Evolutionary conservation across 2,888 invertebrate species (phyloP).

Genomic region (Phymatocera aterrima): DNA sequence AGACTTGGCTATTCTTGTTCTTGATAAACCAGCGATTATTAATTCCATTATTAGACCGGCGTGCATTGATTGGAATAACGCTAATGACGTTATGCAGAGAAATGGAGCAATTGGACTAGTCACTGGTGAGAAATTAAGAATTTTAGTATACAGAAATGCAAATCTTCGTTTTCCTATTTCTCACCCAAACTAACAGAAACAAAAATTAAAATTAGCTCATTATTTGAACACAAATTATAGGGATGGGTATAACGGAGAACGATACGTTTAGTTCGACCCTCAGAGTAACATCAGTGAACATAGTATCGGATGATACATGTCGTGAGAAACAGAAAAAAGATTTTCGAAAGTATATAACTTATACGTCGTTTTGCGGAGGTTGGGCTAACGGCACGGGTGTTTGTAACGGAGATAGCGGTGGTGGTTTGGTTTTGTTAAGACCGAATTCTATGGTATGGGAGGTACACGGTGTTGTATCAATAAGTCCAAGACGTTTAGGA

Average conservation of each 20-base stretch:
- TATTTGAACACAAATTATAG: too few relatives aligned
- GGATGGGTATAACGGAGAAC: conserved; percentile 80
- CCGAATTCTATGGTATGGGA: conserved; percentile 66
- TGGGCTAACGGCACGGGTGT: conserved; percentile 78
- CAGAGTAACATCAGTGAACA: conserved; percentile 75
- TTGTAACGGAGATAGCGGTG: conserved; percentile 81
- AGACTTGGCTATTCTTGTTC: conserved; percentile 77
- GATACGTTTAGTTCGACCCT: conserved; percentile 76
- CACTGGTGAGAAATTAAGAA: conserved; percentile 54
- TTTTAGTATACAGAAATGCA: not conserved
- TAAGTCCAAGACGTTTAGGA: conserved; percentile 72
- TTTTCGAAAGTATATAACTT: conserved; percentile 77
- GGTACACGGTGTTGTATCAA: conserved; percentile 75
- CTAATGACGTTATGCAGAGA: conserved; percentile 51
- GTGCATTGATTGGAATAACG: conserved; percentile 74
- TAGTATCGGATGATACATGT: conserved; percentile 77
- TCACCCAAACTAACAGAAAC: too few relatives aligned
- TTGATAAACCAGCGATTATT: conserved; percentile 72
- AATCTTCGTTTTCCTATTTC: too few relatives aligned
- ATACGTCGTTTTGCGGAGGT: conserved; percentile 81
- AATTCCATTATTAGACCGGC: conserved; percentile 75
- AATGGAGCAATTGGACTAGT: conserved; percentile 59
- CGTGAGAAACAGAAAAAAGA: conserved; percentile 74
- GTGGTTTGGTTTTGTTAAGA: conserved; percentile 75
- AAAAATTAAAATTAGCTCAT: too few relatives aligned